Conservation (phyloP, 2,797 vertebrate species). For the Myiotriccus ornatus region DNA sequence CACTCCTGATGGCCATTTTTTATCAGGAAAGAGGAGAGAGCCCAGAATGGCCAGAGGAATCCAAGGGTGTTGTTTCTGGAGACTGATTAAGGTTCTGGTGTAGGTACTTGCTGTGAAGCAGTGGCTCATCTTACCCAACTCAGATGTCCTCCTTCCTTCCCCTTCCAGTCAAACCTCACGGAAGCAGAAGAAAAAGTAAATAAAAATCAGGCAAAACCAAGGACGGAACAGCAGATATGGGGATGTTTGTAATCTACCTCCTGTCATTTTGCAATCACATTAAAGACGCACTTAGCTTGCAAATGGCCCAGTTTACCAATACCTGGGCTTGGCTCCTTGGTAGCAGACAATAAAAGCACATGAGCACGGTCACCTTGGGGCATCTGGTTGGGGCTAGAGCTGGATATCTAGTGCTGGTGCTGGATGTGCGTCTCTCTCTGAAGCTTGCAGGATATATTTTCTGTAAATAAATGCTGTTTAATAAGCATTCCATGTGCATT, state of each 20-base stretch:
- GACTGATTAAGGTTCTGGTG: not conserved
- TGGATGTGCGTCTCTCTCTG: not conserved
- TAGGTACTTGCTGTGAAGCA: not conserved
- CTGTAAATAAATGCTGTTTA: slow-evolving; percentile 19
- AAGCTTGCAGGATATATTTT: not conserved
- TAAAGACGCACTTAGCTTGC: not conserved
- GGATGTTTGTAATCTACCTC: not conserved
- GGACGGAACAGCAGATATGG: not conserved
- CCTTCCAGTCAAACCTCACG: not conserved
- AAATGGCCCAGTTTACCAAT: not conserved
- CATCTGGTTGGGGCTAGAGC: not conserved
- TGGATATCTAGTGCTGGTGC: not conserved
- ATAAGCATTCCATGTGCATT: slow-evolving; percentile 33
- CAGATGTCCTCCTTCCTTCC: not conserved
- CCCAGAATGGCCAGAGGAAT: not conserved
- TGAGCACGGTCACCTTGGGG: not conserved
- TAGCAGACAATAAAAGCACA: not conserved
- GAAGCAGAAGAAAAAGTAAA: not conserved
- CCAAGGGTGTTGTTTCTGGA: not conserved
- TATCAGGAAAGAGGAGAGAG: not conserved
- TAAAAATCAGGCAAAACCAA: not conserved
- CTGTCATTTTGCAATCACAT: not conserved
- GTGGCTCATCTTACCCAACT: not conserved
- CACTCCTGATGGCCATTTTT: not conserved
- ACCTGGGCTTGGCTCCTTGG: not conserved